phyloP scores from a whole-genome alignment of 2,797 vertebrate genomes.

The Acanthurus lineatus region DNA sequence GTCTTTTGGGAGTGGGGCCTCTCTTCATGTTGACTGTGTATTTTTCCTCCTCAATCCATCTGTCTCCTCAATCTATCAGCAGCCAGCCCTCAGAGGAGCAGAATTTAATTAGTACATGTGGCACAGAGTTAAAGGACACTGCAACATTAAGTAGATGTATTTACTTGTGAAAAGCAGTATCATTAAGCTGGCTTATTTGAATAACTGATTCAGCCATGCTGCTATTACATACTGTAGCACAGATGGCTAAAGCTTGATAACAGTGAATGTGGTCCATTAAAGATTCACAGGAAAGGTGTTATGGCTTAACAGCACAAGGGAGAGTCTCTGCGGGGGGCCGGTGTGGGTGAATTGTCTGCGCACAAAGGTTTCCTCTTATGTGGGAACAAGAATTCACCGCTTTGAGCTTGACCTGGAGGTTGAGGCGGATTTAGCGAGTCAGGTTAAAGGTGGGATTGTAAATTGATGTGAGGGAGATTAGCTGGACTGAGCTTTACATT shows the following conservation, averaged over 20 bases:
- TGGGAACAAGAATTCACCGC: slow-evolving; percentile 44
- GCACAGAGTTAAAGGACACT: slow-evolving; percentile 72
- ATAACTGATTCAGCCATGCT: slow-evolving; percentile 68
- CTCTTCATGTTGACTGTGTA: slow-evolving; percentile 58
- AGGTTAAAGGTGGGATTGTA: slow-evolving; percentile 55
- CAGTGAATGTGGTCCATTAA: slow-evolving; percentile 70
- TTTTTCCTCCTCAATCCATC: slow-evolving; percentile 73
- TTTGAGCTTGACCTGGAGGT: slow-evolving; percentile 47
- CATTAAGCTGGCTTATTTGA: slow-evolving; percentile 76
- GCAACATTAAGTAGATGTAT: slow-evolving; percentile 79
- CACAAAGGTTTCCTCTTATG: slow-evolving; percentile 64
- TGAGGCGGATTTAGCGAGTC: slow-evolving; percentile 41
- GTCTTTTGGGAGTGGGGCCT: slow-evolving; percentile 29
- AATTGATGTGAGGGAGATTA: slow-evolving; percentile 21
- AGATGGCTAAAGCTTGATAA: slow-evolving; percentile 74
- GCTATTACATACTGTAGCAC: slow-evolving; percentile 70
- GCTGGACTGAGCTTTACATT: slow-evolving; percentile 17
- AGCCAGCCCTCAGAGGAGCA: slow-evolving; percentile 64
- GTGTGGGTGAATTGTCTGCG: slow-evolving; percentile 60
- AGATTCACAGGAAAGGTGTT: slow-evolving; percentile 77
- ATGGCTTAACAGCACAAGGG: slow-evolving; percentile 67
- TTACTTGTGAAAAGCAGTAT: slow-evolving; percentile 75
- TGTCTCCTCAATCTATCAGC: slow-evolving; percentile 67
- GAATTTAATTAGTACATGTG: slow-evolving; percentile 80
- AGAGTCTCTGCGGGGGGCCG: slow-evolving; percentile 61